Conservation (phyloP, 2,113 vertebrate genomes). For the Mus spicilegus region DNA sequence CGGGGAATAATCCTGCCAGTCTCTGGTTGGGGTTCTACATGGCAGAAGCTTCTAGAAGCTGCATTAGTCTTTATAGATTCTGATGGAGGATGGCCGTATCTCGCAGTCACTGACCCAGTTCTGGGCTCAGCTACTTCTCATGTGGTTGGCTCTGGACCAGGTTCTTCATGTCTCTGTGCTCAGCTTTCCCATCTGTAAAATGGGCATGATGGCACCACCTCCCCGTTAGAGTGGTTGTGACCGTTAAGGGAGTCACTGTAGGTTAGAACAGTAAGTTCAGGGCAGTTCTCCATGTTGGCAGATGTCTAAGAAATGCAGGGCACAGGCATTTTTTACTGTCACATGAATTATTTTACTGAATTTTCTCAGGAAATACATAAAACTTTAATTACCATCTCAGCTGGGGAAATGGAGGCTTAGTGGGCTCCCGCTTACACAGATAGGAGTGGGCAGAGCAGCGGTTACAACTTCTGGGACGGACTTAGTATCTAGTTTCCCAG, state of each 20-base stretch:
- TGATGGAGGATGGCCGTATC: fast-evolving
- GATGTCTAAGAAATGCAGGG: not conserved
- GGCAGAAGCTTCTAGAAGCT: not conserved
- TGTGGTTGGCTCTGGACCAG: not conserved
- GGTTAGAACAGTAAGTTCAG: not conserved
- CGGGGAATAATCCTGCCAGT: not conserved
- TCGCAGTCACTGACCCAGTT: not conserved
- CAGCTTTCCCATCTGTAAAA: slow-evolving; percentile 1
- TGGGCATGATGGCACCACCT: fast-evolving
- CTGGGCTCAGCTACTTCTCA: not conserved
- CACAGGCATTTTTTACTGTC: not conserved
- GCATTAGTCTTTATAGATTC: not conserved
- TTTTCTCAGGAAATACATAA: not conserved
- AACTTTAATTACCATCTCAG: not conserved
- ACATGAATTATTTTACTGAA: not conserved
- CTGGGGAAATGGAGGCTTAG: not conserved
- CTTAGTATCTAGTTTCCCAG: not conserved
- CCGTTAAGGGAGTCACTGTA: not conserved
- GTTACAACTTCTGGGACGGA: not conserved
- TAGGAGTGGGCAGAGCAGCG: not conserved
- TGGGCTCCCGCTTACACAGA: not conserved
- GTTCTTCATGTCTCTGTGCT: not conserved
- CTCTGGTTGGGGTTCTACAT: not conserved
- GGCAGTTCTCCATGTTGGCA: too few relatives aligned
- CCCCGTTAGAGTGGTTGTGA: not conserved